Evolutionary conservation across 2,888 invertebrate genomes (phyloP).

Genomic region (Sphecodes monilicornis): DNA sequence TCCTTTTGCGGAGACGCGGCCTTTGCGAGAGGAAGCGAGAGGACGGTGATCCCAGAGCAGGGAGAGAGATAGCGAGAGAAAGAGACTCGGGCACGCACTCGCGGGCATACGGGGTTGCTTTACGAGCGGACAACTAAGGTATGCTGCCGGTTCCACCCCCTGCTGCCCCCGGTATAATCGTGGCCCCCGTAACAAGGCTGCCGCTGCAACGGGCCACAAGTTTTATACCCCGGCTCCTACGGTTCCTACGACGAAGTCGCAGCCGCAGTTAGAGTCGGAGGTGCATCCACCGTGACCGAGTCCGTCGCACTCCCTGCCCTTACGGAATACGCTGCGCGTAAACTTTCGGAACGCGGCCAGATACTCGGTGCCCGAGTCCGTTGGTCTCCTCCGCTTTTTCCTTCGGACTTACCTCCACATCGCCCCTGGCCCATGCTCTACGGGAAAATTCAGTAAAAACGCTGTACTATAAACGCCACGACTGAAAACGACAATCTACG

Average conservation of each 20-base stretch:
- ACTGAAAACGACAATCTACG: too few relatives aligned
- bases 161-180: constrained; percentile 65
- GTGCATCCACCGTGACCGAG: constrained; percentile 74
- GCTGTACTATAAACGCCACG: too few relatives aligned
- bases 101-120: constrained; percentile 83
- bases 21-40: constrained; percentile 53
- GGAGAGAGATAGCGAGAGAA: constrained; percentile 32
- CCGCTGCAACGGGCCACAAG: constrained; percentile 66
- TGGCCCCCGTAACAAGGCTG: constrained; percentile 75
- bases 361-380: constrained; percentile 46
- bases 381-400: constrained; percentile 1
- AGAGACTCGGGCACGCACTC: constrained; percentile 71
- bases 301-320: constrained; percentile 65
- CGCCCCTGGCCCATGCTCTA: not conserved
- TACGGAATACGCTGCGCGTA: constrained; percentile 67
- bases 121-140: constrained; percentile 84
- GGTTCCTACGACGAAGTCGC: not conserved
- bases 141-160: constrained; percentile 78
- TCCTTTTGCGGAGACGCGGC: constrained; percentile 64
- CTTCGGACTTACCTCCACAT: not conserved
- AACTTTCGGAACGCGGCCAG: constrained; percentile 66
- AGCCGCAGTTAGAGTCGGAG: not conserved
- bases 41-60: constrained; percentile 40
- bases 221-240: constrained; percentile 66
- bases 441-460: not conserved